Evolutionary conservation across 2,888 invertebrate species (phyloP).

Genomic region (Eulithis prunata): DNA sequence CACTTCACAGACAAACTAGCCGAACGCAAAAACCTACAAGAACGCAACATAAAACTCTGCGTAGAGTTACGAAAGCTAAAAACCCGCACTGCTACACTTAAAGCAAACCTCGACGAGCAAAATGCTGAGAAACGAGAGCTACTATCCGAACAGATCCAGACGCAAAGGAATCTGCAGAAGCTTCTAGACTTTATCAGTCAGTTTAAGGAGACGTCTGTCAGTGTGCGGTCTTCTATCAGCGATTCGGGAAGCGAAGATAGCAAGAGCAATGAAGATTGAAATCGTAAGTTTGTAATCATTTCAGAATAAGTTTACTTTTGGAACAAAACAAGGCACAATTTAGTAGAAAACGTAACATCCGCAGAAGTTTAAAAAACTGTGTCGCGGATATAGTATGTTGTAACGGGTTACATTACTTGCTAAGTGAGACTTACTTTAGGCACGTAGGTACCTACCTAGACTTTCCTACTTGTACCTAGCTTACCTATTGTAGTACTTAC

Average conservation of each 20-base stretch:
- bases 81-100: conserved; percentile 71
- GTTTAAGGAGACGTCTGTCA: conserved; percentile 77
- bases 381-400: too few species aligned
- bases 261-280: conserved; percentile 76
- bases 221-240: conserved; percentile 69
- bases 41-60: conserved; percentile 75
- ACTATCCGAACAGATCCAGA: conserved; percentile 76
- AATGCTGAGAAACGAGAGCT: conserved; percentile 77
- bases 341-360: too few species aligned
- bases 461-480: too few species aligned
- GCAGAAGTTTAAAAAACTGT: too few species aligned
- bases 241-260: conserved; percentile 75
- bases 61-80: conserved; percentile 76
- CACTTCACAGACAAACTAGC: conserved; percentile 68
- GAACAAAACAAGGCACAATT: too few species aligned
- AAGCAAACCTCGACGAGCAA: conserved; percentile 77
- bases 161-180: conserved; percentile 78
- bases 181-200: conserved; percentile 80
- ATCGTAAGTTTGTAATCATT: too few species aligned
- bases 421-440: too few species aligned
- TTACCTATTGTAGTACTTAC: too few species aligned
- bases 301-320: too few species aligned
- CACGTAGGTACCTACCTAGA: too few species aligned
- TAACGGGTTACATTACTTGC: too few species aligned
- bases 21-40: conserved; percentile 74